Evolutionary conservation across 2,797 vertebrate species (phyloP).

Genomic region (Liparis tanakae): DNA sequence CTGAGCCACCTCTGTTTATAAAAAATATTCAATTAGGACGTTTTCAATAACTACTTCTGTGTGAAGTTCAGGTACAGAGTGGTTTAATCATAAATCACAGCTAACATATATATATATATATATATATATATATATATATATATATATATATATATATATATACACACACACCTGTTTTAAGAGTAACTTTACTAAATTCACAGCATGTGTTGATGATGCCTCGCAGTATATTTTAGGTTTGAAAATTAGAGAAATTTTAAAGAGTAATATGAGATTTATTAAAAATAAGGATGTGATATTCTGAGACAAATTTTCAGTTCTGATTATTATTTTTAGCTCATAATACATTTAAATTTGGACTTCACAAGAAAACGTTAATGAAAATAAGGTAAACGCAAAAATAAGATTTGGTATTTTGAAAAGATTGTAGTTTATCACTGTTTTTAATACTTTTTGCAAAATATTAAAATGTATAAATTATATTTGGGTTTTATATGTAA

Average conservation of each 20-base stretch:
- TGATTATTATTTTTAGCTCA: background rate
- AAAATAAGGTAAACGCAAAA: background rate
- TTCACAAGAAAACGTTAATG: background rate
- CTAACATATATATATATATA: too few relatives aligned
- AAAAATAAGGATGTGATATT: constrained; percentile 13
- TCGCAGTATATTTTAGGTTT: constrained; percentile 1
- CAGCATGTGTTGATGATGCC: constrained; percentile 8
- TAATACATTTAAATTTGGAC: background rate
- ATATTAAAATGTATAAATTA: background rate
- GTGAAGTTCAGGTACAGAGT: constrained; percentile 10
- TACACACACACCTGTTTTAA: constrained; percentile 21
- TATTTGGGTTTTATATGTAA: background rate
- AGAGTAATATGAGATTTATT: background rate
- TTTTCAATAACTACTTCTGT: background rate
- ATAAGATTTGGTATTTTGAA: background rate
- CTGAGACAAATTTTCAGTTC: background rate
- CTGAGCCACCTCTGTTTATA: constrained; percentile 17
- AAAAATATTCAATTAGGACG: background rate
- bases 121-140: too few relatives aligned
- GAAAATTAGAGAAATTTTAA: background rate
- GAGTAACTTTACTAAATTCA: constrained; percentile 37
- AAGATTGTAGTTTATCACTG: background rate
- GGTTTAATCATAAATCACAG: background rate
- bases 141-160: too few relatives aligned
- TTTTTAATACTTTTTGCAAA: background rate